Conservation (phyloP, 1,140 invertebrate genomes). For the Danaus plexippus region DNA sequence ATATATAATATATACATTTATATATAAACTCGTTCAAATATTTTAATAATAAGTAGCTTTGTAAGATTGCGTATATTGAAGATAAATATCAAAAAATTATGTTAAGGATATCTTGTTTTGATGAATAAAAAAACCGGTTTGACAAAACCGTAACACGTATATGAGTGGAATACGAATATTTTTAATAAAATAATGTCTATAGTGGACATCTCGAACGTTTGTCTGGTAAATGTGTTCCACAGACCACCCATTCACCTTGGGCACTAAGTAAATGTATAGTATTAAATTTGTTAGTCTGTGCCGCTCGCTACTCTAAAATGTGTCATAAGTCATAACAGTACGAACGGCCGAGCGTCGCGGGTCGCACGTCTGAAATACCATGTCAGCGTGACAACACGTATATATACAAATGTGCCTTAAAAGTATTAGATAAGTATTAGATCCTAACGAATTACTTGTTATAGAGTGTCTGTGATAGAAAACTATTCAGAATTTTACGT, state of each 20-base stretch:
- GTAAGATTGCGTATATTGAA: neutral
- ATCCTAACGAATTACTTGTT: too few relatives aligned
- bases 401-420: too few relatives aligned
- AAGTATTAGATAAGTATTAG: too few relatives aligned
- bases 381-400: too few relatives aligned
- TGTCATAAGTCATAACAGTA: constrained; percentile 60
- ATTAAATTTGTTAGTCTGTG: constrained; percentile 13
- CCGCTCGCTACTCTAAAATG: constrained; percentile 58
- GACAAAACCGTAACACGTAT: too few relatives aligned
- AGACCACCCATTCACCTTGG: constrained; percentile 54
- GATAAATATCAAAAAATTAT: constrained; percentile 1
- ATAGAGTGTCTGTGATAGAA: too few relatives aligned
- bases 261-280: constrained; percentile 2
- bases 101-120: constrained; percentile 10
- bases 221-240: constrained; percentile 29
- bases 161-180: too few relatives aligned
- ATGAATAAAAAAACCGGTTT: constrained; percentile 21
- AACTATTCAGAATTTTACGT: too few relatives aligned
- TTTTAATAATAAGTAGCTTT: constrained; percentile 6
- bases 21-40: neutral
- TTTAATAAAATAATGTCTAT: too few relatives aligned
- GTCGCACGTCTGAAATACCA: constrained; percentile 28
- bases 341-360: constrained; percentile 30
- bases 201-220: too few relatives aligned
- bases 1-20: too few relatives aligned